phyloP scores from a whole-genome alignment of 2,113 vertebrate genomes.

The Blennius ocellaris region DNA sequence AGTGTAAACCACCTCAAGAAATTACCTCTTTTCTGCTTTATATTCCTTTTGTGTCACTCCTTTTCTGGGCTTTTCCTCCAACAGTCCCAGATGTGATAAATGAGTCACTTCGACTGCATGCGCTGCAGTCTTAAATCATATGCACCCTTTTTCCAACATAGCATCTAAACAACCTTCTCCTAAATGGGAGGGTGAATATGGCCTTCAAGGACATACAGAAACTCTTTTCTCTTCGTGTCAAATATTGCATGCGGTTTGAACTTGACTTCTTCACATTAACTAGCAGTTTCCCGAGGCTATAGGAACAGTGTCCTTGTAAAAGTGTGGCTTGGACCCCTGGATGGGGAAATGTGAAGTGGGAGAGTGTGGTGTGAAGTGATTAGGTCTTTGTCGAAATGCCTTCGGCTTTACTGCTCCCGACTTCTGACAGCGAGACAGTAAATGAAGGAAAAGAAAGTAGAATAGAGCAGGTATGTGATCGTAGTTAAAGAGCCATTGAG shows the following conservation, averaged over 20 bases:
- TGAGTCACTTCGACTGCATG: slow-evolving; percentile 42
- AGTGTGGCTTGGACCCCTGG: slow-evolving; percentile 13
- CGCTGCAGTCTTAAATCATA: slow-evolving; percentile 59
- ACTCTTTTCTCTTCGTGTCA: slow-evolving; percentile 44
- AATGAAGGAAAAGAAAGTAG: not conserved
- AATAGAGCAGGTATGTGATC: not conserved
- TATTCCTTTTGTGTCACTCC: slow-evolving; percentile 52
- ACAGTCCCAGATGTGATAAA: slow-evolving; percentile 64
- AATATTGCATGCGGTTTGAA: slow-evolving; percentile 41
- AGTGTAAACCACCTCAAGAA: slow-evolving; percentile 52
- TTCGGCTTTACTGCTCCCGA: slow-evolving; percentile 29
- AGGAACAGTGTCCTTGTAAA: slow-evolving; percentile 34
- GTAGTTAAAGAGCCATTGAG: slow-evolving; percentile 12
- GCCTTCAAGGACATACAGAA: slow-evolving; percentile 49
- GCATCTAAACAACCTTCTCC: slow-evolving; percentile 48
- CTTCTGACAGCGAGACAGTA: slow-evolving; percentile 39
- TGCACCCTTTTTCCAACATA: slow-evolving; percentile 26
- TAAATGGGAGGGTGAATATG: slow-evolving; percentile 22
- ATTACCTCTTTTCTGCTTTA: slow-evolving; percentile 54
- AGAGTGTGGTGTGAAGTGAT: slow-evolving; percentile 40
- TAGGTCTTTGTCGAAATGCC: slow-evolving; percentile 43
- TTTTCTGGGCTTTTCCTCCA: not conserved
- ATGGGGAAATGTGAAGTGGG: slow-evolving; percentile 36
- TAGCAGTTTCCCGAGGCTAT: slow-evolving; percentile 32
- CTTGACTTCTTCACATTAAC: slow-evolving; percentile 57